A percentile compares a stretch with the other conserved stretches of the same genome.
Evolutionary conservation across 2,888 invertebrate species (phyloP).

Genomic region (Eupithecia subfuscata): DNA sequence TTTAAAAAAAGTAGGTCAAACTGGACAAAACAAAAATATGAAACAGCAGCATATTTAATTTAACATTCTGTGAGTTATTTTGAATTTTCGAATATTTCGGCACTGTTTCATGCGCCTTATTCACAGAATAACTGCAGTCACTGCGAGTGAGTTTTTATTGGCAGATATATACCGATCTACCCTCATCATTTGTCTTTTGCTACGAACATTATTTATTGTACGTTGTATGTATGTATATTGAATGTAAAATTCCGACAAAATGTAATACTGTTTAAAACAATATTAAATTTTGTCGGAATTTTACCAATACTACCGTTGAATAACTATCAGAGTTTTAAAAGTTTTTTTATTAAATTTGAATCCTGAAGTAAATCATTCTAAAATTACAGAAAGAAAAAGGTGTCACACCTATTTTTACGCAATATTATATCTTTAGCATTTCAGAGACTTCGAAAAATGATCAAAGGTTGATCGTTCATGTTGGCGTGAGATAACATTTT

Average conservation of each 20-base stretch:
- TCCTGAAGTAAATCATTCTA: neutral
- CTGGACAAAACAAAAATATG: neutral
- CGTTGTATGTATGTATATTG: too few species aligned
- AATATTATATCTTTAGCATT: neutral
- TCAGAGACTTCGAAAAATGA: neutral
- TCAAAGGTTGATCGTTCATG: too few species aligned
- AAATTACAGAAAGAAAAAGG: neutral
- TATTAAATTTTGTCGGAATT: too few species aligned
- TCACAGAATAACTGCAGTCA: neutral
- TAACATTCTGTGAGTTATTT: neutral
- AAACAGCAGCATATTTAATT: too few species aligned
- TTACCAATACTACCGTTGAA: neutral
- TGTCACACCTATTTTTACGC: neutral
- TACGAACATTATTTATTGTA: too few species aligned
- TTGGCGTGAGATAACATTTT: too few species aligned
- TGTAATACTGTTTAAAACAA: too few species aligned
- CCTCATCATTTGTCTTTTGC: neutral
- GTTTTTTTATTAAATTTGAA: too few species aligned
- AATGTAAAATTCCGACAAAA: too few species aligned
- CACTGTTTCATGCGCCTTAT: neutral
- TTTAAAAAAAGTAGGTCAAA: neutral
- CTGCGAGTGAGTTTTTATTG: neutral
- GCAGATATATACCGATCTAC: neutral
- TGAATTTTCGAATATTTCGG: neutral
- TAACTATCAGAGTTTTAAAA: neutral